Base-by-base conservation (phyloP, 2,888 invertebrate species). In the Pyrrhosoma nymphula region DNA sequence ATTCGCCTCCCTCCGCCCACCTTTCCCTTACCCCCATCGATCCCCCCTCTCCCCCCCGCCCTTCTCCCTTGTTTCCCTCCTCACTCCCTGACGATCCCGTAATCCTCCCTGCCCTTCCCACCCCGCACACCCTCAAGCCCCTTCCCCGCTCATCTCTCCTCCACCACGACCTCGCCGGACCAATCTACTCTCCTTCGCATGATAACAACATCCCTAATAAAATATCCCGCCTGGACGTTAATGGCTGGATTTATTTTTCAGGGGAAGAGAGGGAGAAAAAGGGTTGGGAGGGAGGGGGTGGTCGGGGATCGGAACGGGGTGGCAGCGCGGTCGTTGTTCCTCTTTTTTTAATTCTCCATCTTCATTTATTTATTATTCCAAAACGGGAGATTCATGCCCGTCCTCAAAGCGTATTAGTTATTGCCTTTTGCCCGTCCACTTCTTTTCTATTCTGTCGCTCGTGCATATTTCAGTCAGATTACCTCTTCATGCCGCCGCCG, bases 191-290 rank as follows among this genome's bases (percentile, higher is more conserved):
- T n/a, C 63, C 63, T 69, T 47, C 30, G 55, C 93, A 93, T 75
- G 93, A 93, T 93, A 93, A 93, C 93, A 93, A 75, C 93, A 93
- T 93, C 93, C 69, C 93, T 69, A 75, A 93, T 93, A 93, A 93
- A 93, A 69, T 93, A 93, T 82, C 82, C 82, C 93, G 35, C 93
- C 20, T 14, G 26, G 93, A 93, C 93, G 93, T 93, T 93, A 93
- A 93, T 93, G 93, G 93, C 75, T 63, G 47, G 93, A 93, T 93
- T 75, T 93, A 47, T 93, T 69, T 39, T 82, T 82, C 82, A 82
- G 14, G 18, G 82, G 60, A 16, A 60, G 35, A 82, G 69, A 26
- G n/a, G n/a, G 26, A n/a, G 60, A 23, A 4, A 69, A 35, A 35
- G 82, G 35, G 35, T 8, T 10, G 35, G 18, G 16, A 26, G n/a